A percentile compares a stretch with the other conserved stretches of the same genome.
These are phyloP conservation scores for Enteromius radiatus DNA, from an alignment of 2,797 vertebrate species.

Conservation along the genomic window DNA sequence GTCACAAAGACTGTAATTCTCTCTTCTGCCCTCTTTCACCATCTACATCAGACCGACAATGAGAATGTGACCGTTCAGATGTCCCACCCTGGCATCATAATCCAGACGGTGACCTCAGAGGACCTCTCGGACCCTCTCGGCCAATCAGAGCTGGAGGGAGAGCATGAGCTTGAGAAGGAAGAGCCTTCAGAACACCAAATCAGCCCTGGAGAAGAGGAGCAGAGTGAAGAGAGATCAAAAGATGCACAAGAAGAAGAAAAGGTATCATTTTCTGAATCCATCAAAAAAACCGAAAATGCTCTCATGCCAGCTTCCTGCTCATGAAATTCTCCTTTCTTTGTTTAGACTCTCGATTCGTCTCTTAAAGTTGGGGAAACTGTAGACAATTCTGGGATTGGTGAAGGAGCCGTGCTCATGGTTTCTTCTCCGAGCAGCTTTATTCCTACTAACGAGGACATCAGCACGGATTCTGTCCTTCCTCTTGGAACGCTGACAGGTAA, in stretches of 20 bases:
- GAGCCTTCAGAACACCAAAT: constrained; percentile 75
- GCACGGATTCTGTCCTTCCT: constrained; percentile 80
- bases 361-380: constrained; percentile 78
- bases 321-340: constrained; percentile 14
- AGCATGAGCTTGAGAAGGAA: constrained; percentile 73
- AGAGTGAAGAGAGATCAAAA: constrained; percentile 66
- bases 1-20: background rate
- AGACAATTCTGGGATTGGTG: constrained; percentile 81
- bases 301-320: background rate
- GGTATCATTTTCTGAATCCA: constrained; percentile 52
- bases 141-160: constrained; percentile 85
- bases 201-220: constrained; percentile 70
- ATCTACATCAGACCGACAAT: constrained; percentile 83
- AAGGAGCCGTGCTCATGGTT: constrained; percentile 88
- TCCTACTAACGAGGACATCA: constrained; percentile 76
- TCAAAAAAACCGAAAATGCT: background rate
- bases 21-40: constrained; percentile 1
- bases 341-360: constrained; percentile 78
- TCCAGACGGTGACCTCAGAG: constrained; percentile 91
- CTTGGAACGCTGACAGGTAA: constrained; percentile 86
- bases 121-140: constrained; percentile 83
- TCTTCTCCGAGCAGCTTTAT: constrained; percentile 91
- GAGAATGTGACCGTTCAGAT: constrained; percentile 87
- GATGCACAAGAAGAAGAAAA: constrained; percentile 72
- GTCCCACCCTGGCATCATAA: constrained; percentile 92